Evolutionary conservation across 2,888 invertebrate genomes (phyloP), one percentile per base, ranked within the genome.

Genomic region (Diadegma fenestrale): DNA sequence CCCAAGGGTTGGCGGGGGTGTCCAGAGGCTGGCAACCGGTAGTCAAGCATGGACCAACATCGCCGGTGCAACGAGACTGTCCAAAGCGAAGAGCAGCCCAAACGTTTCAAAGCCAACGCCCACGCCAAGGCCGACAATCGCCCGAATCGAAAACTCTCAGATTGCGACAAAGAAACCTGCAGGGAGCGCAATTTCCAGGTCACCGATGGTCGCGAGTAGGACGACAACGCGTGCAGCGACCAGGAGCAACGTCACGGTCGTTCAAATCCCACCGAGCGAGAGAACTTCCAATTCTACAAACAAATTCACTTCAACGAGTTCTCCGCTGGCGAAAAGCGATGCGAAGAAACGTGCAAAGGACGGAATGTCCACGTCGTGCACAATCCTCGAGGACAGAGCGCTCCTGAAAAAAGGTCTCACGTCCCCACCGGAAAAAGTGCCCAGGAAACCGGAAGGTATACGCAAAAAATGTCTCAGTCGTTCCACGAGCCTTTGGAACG

Each of bases 81-180:
- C 92, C 41, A 93, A 93, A 80, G 93, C 93, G 4, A 92, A 89
- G 64, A 93, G 93, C 81, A 93, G 90, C 54, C 93, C 93, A 6
- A 93, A 87, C 51, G 86, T 87, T 0, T 87, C 84, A 17, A 84
- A 75, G 61, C 78, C 71, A 58, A 80, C 87, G 45, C 82, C 84
- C 10, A 41, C 82, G n/a, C 54, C 73, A 22, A 80, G 86, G 14
- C 76, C 72, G 19, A 58, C 73, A 48, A 17, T 79, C n/a, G 30
- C 81, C 54, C 86, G 80, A 80, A 33, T 43, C 54, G 87, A 86
- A 17, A 79, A 84, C 45, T 33, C 78, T 8, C 86, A 66, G 19
- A 22, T 41, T 73, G 71, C n/a, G 14, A 7, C 85, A 14, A 76
- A 63, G 37, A 89, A 80, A 58, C 43, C 0, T 7, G 71, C 80